Base-by-base conservation (phyloP, 1,140 invertebrate genomes). In the Popillia japonica region DNA sequence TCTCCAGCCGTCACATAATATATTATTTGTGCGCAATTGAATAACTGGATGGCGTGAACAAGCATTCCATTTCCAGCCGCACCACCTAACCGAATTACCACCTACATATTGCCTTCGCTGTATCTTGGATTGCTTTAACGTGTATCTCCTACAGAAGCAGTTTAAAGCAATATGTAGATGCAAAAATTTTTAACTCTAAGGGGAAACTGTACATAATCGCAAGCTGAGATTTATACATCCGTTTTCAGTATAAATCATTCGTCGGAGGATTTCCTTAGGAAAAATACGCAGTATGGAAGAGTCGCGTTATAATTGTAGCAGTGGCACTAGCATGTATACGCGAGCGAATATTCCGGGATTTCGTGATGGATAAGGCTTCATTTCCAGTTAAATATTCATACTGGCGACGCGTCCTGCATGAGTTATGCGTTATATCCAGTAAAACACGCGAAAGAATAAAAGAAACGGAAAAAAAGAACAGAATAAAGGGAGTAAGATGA, bases 361-460 rank as follows among this genome's bases (percentile, higher is more conserved):
- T 20, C 6, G 61, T 68, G 20, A 68, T 68, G 61, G 61, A 68
- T 68, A 68, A 68, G 20, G 61, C 27, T 20, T 22, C 61, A 68
- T 68, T 68, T 20, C 61, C 61, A 23, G 61, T 68, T 68, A 68
- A 68, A 68, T 68, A 68, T 68, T 68, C 61, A 68, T 68, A 68
- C 11, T 22, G 22, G n/a, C 61, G 61, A 68, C 61, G 61, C 61
- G 61, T 34, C 61, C 27, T 34, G 61, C 61, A 68, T 68, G 61
- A 68, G 61, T 68, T 68, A 68, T 68, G n/a, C 22, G 61, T 27
- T 27, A 22, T 68, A 68, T 68, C 61, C 61, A 10, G 61, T 27
- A 27, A 68, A 68, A 20, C 27, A 68, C 61, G 27, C 8, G 27
- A 68, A 34, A 68, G 27, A 10, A 68, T 27, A 68, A 68, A 68